Conservation (phyloP, 1,140 invertebrate species). For the Temnothorax longispinosus region DNA sequence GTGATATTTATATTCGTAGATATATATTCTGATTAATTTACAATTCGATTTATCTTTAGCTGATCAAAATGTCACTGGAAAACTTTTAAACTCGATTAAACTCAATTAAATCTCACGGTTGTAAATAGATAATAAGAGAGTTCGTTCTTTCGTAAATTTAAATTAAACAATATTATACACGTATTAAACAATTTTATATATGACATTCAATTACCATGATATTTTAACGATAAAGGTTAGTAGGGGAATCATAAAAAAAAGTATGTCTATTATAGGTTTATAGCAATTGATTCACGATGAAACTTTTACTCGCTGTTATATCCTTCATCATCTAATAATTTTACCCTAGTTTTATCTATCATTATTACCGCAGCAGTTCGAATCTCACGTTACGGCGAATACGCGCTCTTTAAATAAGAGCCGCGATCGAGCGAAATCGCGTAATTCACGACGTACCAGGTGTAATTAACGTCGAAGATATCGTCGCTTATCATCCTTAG, state of each 20-base stretch:
- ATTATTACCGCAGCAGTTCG: neutral
- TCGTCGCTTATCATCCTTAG: neutral
- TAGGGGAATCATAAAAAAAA: neutral
- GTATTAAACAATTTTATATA: neutral
- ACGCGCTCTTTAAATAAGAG: neutral
- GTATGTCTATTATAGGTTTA: neutral
- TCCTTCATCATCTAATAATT: neutral
- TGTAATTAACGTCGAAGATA: constrained; percentile 10
- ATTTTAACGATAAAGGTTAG: constrained; percentile 5
- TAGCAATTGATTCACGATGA: neutral
- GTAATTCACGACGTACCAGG: neutral
- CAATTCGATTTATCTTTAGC: neutral
- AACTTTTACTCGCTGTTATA: neutral
- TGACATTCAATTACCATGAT: neutral
- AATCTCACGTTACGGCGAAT: neutral
- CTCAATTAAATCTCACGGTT: neutral
- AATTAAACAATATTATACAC: neutral
- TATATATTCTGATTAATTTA: neutral
- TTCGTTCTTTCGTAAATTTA: neutral
- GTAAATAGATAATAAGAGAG: neutral
- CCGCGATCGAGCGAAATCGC: neutral
- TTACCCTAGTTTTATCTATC: neutral
- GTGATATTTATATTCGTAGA: neutral
- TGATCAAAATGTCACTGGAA: neutral
- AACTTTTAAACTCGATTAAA: neutral